Percentiles rank a stretch among this genome's conserved stretches.
Conservation (phyloP, 1,140 invertebrate genomes). For the Temnothorax nylanderi region DNA sequence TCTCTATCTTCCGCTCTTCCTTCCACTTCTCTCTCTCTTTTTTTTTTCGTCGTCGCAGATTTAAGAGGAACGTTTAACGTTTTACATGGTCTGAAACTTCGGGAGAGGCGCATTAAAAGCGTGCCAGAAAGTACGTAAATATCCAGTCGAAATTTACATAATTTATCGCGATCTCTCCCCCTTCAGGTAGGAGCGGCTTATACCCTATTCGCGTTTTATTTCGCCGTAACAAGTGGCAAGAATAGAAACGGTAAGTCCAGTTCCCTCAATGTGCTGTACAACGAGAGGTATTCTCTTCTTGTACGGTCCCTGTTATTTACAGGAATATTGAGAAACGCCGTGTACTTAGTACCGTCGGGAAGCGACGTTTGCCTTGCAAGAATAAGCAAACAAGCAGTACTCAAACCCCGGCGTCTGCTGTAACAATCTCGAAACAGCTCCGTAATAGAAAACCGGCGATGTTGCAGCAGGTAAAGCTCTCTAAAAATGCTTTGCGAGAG, state of each 20-base stretch:
- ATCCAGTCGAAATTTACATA: constrained; percentile 56
- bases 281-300: neutral
- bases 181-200: neutral
- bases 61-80: constrained; percentile 57
- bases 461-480: neutral
- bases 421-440: constrained; percentile 68
- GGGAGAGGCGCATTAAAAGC: constrained; percentile 46
- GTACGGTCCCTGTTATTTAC: constrained; percentile 31
- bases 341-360: constrained; percentile 39
- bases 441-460: constrained; percentile 21
- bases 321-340: constrained; percentile 60
- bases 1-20: constrained; percentile 57
- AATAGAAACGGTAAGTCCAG: constrained; percentile 10
- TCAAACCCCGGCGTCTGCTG: constrained; percentile 45
- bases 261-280: neutral
- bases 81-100: constrained; percentile 53
- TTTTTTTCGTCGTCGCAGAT: constrained; percentile 13
- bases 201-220: constrained; percentile 49
- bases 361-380: constrained; percentile 63
- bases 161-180: constrained; percentile 37
- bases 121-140: constrained; percentile 55
- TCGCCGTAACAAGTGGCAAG: constrained; percentile 35
- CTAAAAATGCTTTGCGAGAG: neutral
- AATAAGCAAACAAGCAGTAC: constrained; percentile 69
- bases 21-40: neutral